phyloP scores from a whole-genome alignment of 1,140 invertebrate genomes.

The Copidosoma floridanum region DNA sequence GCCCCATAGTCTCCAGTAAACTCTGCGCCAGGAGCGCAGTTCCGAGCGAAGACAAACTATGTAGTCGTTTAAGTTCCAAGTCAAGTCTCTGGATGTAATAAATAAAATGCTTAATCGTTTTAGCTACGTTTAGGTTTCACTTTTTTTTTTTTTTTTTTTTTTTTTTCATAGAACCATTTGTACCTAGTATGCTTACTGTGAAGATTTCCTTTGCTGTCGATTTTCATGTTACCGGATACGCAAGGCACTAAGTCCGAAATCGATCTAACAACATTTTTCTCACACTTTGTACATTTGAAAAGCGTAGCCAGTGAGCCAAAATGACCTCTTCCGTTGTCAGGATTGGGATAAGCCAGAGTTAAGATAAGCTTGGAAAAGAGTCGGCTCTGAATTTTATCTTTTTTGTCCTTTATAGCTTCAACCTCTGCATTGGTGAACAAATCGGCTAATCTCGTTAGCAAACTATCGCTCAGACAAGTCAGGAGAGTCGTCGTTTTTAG shows the following conservation, averaged over 20 bases:
- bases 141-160: background rate
- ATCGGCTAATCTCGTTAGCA: conserved; percentile 72
- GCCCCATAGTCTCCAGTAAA: conserved; percentile 92
- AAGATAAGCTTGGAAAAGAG: conserved; percentile 81
- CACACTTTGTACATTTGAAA: conserved; percentile 69
- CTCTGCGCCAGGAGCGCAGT: conserved; percentile 81
- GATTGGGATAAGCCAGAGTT: conserved; percentile 67
- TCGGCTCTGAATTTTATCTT: conserved; percentile 80
- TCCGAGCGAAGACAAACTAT: conserved; percentile 73
- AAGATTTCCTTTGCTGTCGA: conserved; percentile 69
- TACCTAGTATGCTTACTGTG: conserved; percentile 67
- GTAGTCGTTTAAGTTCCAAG: conserved; percentile 83
- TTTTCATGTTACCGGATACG: conserved; percentile 65
- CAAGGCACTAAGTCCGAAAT: conserved; percentile 68
- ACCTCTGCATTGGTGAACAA: conserved; percentile 79
- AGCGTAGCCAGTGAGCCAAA: conserved; percentile 74
- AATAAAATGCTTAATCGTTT: conserved; percentile 15
- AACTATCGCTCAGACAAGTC: conserved; percentile 76
- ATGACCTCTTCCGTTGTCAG: conserved; percentile 73
- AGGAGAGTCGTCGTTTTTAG: conserved; percentile 75
- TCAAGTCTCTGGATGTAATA: conserved; percentile 62
- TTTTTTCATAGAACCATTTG: conserved; percentile 34
- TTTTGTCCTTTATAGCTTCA: conserved; percentile 73
- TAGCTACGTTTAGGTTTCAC: too few relatives aligned
- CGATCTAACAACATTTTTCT: conserved; percentile 61